Base-by-base conservation (phyloP, 1,140 invertebrate species). In the Brachionus sp. region DNA sequence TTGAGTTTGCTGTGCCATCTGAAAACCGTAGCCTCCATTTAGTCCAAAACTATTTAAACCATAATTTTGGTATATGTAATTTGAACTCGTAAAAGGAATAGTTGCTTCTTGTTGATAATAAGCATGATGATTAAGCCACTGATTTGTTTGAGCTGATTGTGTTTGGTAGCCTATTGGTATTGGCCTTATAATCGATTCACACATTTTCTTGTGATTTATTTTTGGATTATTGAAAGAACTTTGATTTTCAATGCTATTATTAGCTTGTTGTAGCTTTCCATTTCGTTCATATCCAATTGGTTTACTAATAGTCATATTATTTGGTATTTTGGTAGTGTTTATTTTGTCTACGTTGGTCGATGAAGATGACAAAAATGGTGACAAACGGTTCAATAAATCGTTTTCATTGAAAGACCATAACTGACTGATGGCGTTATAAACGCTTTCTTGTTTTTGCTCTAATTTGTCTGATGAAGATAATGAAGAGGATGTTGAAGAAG, bases 231-330 rank as follows among this genome's bases (percentile, higher is more conserved):
- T 23, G 2, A 75, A 33, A 1, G 42, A 39, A 29, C 10, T 19
- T 33, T 75, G 70, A 23, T 75, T 75, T 42, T 73, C 12, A 10
- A 0, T 75, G 19, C 19, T 25, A 46, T 46, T 75, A 46, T 13
- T 75, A 12, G 42, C 10, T 46, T 75, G 37, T 19, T 75, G 37
- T 42, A 46, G 33, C 25, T 50, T 75, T 29, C 70, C 70, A 29
- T 75, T 75, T 75, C 70, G 16, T 75, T 75, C 70, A 25, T 75
- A 75, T 5, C 70, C 70, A 13, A 75, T 75, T 46, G 70, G 70
- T 75, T 75, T 75, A 12, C 70, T 75, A 23, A 46, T 13, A 23
- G 70, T 33, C 19, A 70, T 16, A 70, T 70, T 70, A 3, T 2
- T 16, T 5, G 10, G 5, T 39, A 19, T 39, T 16, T 37, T 39